Percentiles rank a stretch among this genome's conserved stretches.
These are phyloP conservation scores for Ptychochromis oligacanthus DNA, from an alignment of 2,113 vertebrate genomes.

Conservation along the genomic window DNA sequence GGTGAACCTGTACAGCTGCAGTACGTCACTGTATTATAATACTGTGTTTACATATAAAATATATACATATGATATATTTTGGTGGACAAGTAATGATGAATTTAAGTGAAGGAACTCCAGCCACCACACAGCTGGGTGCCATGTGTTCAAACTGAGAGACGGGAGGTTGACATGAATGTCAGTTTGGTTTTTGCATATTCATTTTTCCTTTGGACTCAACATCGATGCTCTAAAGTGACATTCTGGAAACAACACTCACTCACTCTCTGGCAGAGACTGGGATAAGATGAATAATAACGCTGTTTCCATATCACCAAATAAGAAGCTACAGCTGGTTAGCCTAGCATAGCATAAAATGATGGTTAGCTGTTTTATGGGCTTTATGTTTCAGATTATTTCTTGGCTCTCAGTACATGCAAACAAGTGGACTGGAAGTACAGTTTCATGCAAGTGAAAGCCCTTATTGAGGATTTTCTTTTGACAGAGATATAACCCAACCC, in stretches of 20 bases:
- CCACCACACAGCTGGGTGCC: not conserved
- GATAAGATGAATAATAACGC: not conserved
- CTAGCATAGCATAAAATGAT: too few relatives aligned
- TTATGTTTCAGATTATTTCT: not conserved
- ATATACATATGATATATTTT: not conserved
- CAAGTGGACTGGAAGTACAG: not conserved
- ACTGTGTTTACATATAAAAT: not conserved
- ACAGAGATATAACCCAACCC: not conserved
- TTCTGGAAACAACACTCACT: not conserved
- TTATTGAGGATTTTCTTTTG: not conserved
- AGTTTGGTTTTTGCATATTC: not conserved
- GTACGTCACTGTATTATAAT: not conserved
- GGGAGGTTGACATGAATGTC: not conserved
- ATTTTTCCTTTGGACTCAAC: not conserved
- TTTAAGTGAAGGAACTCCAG: not conserved
- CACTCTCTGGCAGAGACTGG: not conserved
- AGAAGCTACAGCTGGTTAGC: not conserved
- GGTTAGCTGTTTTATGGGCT: too few relatives aligned
- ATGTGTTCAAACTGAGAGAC: not conserved
- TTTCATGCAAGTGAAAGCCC: not conserved
- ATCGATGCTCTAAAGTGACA: not conserved
- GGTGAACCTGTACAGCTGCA: not conserved
- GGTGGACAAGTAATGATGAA: too few relatives aligned
- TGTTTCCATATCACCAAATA: not conserved
- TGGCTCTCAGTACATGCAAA: not conserved